phyloP scores from a whole-genome alignment of 2,888 invertebrate genomes.

The Acleris cristana region DNA sequence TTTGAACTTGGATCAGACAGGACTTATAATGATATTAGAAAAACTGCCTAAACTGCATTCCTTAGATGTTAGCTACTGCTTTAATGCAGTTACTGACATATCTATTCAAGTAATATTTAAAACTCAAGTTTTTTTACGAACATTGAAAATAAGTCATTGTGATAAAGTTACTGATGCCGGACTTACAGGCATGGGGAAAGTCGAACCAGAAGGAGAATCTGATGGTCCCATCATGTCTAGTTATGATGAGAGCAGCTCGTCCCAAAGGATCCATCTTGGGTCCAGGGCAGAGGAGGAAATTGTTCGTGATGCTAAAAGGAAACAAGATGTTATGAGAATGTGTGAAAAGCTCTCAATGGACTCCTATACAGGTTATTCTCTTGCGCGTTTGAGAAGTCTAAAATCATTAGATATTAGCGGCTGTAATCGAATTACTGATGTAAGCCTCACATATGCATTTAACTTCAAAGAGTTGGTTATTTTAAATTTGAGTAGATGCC shows the following conservation, averaged over 20 bases:
- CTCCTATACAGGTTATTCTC: slow-evolving; percentile 76
- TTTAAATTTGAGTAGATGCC: slow-evolving; percentile 87
- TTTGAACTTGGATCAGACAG: slow-evolving; percentile 85
- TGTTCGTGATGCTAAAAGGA: slow-evolving; percentile 86
- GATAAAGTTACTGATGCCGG: slow-evolving; percentile 88
- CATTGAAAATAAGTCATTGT: slow-evolving; percentile 86
- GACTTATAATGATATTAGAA: slow-evolving; percentile 84
- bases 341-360: slow-evolving; percentile 81
- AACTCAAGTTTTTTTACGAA: slow-evolving; percentile 83
- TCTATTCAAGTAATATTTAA: slow-evolving; percentile 87
- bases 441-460: slow-evolving; percentile 87
- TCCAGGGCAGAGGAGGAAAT: slow-evolving; percentile 88
- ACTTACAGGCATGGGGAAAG: slow-evolving; percentile 86
- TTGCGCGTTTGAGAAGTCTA: slow-evolving; percentile 81
- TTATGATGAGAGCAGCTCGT: slow-evolving; percentile 54
- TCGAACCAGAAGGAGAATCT: slow-evolving; percentile 59
- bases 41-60: slow-evolving; percentile 82
- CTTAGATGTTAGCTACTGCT: slow-evolving; percentile 87
- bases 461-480: slow-evolving; percentile 85
- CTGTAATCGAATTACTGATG: slow-evolving; percentile 89
- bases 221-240: slow-evolving; percentile 65
- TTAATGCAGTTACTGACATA: slow-evolving; percentile 88
- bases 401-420: slow-evolving; percentile 86
- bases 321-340: slow-evolving; percentile 85
- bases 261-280: slow-evolving; percentile 82